Evolutionary conservation across 2,888 invertebrate genomes (phyloP), one percentile per base, ranked within the genome.

Genomic region (Trissonchulus latispiculum): DNA sequence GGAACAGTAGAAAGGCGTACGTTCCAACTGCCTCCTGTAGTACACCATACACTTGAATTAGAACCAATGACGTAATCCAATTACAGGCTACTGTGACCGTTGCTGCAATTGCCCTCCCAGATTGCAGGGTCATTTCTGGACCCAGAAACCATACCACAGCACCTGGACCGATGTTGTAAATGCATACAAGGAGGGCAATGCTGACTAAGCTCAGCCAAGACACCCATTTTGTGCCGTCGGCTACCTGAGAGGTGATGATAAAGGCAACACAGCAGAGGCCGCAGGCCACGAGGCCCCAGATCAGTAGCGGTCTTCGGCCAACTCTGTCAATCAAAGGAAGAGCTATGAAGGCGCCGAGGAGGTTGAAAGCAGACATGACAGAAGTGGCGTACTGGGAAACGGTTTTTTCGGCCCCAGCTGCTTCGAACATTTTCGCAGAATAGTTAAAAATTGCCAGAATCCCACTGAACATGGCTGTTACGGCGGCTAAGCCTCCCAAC

Each of bases 111-210:
- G 73, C 36, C 8, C 74, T 2, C 29, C 59, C 64, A 28, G 61
- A 23, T 31, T 74, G 74, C 1, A 72, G 74, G 1, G 61, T 74
- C 62, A 73, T 64, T 32, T 74, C 74, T 1, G 74, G 2, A 18
- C 31, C n/a, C 32, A 73, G 33, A 36, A 74, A 74, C 74, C 74
- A 74, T 31, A 32, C 35, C 8, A 74, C 69, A n/a, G 74, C 64
- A 1, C 74, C 74, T 35, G 74, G 74, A n/a, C 74, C 74, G 23
- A 74, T 31, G 48, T 74, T 74, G 70, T 36, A 74, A 3, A 73
- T 35, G 28, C 48, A 36, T 2, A 74, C 74, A 62, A 72, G 74
- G 1, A 74, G 36, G 2, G 64, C 23, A n/a, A 73, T 64, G 15
- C 36, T 72, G 15, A 28, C 37, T 1, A 66, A 3, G 1, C 48